phyloP scores from a whole-genome alignment of 2,888 invertebrate genomes.

The Amorpha juglandis region DNA sequence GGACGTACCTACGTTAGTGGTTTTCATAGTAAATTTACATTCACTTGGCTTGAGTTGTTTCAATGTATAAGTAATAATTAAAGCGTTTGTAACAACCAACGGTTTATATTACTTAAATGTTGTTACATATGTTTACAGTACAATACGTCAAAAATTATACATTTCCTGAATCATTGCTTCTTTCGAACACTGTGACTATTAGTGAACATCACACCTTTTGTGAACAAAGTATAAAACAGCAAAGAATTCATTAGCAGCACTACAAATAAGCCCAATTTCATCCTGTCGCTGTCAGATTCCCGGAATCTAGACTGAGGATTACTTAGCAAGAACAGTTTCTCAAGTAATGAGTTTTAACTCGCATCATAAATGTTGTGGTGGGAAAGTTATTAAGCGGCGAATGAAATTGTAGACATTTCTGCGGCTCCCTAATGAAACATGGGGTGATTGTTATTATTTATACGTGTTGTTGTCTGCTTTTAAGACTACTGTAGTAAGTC shows the following conservation, averaged over 20 bases:
- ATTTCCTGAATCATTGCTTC: too few relatives aligned
- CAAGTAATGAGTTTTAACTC: conserved; percentile 17
- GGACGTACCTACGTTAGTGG: too few relatives aligned
- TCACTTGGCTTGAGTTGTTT: too few relatives aligned
- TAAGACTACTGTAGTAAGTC: neutral
- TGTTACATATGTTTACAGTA: too few relatives aligned
- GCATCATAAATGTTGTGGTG: conserved; percentile 22
- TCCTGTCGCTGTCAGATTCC: neutral
- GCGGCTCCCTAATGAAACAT: neutral
- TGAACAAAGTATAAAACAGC: neutral
- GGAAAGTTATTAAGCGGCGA: conserved; percentile 10
- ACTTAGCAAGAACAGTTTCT: conserved; percentile 11
- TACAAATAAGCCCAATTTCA: neutral
- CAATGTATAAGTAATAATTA: too few relatives aligned
- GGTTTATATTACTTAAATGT: too few relatives aligned
- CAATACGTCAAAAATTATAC: too few relatives aligned
- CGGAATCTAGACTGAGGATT: conserved; percentile 2
- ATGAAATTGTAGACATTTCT: conserved; percentile 2
- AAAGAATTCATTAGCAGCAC: neutral
- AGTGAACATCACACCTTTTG: too few relatives aligned
- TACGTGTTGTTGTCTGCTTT: neutral
- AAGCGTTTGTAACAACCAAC: too few relatives aligned
- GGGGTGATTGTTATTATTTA: neutral
- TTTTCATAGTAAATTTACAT: too few relatives aligned
- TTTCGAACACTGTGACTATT: too few relatives aligned